A percentile compares a stretch with the other conserved stretches of the same genome.
Conservation (phyloP, 2,888 invertebrate species). For the Lordiphosa fenestrarum region DNA sequence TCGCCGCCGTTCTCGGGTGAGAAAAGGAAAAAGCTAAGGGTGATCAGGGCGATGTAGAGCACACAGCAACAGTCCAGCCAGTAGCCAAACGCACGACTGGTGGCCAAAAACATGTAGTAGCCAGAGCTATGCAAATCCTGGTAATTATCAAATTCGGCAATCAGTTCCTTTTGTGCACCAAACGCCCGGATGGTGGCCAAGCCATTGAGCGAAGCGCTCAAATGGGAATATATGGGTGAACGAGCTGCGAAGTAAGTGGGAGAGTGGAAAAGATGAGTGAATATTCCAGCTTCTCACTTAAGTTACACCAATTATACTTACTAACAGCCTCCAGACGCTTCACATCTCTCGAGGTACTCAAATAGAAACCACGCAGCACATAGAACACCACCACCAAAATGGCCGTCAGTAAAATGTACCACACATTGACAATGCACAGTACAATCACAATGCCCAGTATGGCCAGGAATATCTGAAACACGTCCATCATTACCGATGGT, state of each 20-base stretch:
- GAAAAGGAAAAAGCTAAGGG: slow-evolving; percentile 90
- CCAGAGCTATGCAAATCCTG: slow-evolving; percentile 94
- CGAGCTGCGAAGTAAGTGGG: slow-evolving; percentile 82
- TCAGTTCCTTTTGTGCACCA: slow-evolving; percentile 88
- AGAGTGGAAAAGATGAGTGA: neutral
- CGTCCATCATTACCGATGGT: slow-evolving; percentile 80
- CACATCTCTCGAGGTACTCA: slow-evolving; percentile 89
- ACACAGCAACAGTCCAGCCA: slow-evolving; percentile 95
- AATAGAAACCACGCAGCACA: slow-evolving; percentile 87
- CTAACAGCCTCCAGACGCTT: slow-evolving; percentile 90
- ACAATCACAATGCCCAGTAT: slow-evolving; percentile 90
- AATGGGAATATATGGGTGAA: slow-evolving; percentile 96
- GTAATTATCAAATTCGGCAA: slow-evolving; percentile 89
- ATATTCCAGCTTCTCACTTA: too few species aligned
- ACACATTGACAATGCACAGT: slow-evolving; percentile 87
- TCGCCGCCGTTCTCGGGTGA: slow-evolving; percentile 86
- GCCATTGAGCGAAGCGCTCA: slow-evolving; percentile 94
- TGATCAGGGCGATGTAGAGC: slow-evolving; percentile 91
- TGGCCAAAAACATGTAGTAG: slow-evolving; percentile 94
- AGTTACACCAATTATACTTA: slow-evolving; percentile 81
- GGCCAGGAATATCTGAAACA: slow-evolving; percentile 87
- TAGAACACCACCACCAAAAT: slow-evolving; percentile 88
- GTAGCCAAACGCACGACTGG: slow-evolving; percentile 95
- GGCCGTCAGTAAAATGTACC: slow-evolving; percentile 86
- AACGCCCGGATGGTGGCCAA: slow-evolving; percentile 95